Conservation (phyloP, 1,140 invertebrate genomes). For the Drosophila mojavensis region DNA sequence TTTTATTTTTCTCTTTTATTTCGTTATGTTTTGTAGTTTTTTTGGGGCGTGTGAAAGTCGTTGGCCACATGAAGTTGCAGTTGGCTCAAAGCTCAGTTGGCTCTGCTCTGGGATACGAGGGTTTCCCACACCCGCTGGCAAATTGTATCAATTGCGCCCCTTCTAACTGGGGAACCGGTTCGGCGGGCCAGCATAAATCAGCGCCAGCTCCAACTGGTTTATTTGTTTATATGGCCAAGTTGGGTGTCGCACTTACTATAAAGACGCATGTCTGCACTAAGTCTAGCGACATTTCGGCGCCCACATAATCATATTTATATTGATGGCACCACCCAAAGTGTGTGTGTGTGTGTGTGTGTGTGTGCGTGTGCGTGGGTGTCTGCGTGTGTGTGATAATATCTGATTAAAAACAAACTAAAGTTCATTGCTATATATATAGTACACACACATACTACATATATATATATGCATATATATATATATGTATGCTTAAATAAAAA, state of each 20-base stretch:
- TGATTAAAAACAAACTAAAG: not conserved
- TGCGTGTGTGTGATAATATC: slow-evolving; percentile 5
- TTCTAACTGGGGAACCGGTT: slow-evolving; percentile 58
- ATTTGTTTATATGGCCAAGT: slow-evolving; percentile 65
- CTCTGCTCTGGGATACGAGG: slow-evolving; percentile 6
- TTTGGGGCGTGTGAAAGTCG: slow-evolving; percentile 74
- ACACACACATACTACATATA: not conserved
- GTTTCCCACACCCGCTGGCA: slow-evolving; percentile 73
- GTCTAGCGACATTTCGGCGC: slow-evolving; percentile 28
- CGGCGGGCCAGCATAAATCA: slow-evolving; percentile 68
- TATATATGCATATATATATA: slow-evolving; percentile 9
- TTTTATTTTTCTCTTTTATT: not conserved
- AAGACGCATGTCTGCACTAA: slow-evolving; percentile 32
- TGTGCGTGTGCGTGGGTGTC: not conserved
- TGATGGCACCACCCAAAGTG: slow-evolving; percentile 33
- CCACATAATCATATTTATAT: slow-evolving; percentile 33
- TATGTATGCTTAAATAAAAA: slow-evolving; percentile 16
- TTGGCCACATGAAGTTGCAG: slow-evolving; percentile 34
- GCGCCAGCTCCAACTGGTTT: slow-evolving; percentile 68
- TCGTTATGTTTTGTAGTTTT: not conserved
- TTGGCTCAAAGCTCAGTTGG: slow-evolving; percentile 18
- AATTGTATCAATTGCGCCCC: slow-evolving; percentile 75
- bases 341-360: not conserved
- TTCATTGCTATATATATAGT: not conserved
- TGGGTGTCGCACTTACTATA: slow-evolving; percentile 5